Evolutionary conservation across 2,888 invertebrate genomes (phyloP), one percentile per base, ranked within the genome.

Genomic region (Pantelozetes paolii): DNA sequence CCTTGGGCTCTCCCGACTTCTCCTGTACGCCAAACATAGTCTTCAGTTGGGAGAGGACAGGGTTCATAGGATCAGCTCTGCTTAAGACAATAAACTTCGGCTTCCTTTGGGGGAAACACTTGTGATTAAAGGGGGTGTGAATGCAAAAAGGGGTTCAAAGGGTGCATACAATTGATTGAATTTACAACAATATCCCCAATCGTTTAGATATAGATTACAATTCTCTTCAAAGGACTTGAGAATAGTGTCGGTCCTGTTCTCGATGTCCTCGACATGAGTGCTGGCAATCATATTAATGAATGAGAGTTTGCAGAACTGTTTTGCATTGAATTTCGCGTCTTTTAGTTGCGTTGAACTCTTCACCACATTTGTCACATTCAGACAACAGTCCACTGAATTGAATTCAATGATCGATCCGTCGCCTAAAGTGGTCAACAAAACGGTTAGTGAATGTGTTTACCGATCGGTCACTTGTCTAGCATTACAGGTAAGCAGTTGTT

Each of bases 221-320:
- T 75, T 74, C 23, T 72, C 59, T 9, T 71, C 69, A 36, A 75
- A 76, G 11, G 69, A 13, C 48, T 45, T 74, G 20, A 74, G 36
- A 20, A 76, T 20, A 9, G 67, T 54, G 30, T 76, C 72, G n/a
- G 69, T 45, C 50, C 72, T 76, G 36, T 67, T 64, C 71, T 76
- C 76, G 2, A 74, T 40, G 57, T 76, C 76, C 42, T 76, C 76
- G 18, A 76, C 72, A 50, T 76, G 76, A 30, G 62, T 72, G 26
- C 75, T 42, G 26, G 57, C 67, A 26, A 76, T 62, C 42, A 75
- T 54, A 72, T 76, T 76, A 6, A n/a, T 20, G 26, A 76, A 76
- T 20, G 74, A 48, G 9, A 76, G n/a, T 32, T 30, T 9, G 1
- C 71, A 26, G 48, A 74, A 76, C 48, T 76, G 72, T 30, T 76